Evolutionary conservation across 2,888 invertebrate genomes (phyloP).

Genomic region (Pediacus dermestoides): DNA sequence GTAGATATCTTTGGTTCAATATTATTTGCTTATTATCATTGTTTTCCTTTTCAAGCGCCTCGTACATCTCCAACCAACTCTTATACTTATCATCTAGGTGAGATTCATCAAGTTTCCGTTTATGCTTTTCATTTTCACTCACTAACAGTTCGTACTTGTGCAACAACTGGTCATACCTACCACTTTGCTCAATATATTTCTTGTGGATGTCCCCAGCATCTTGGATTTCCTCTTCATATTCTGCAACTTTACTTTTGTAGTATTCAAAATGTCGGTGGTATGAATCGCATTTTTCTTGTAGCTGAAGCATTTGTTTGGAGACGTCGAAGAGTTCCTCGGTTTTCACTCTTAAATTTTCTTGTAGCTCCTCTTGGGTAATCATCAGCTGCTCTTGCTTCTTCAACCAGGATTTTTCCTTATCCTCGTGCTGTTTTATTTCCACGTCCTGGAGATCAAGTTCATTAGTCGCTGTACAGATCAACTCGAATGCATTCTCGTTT

Average conservation of each 20-base stretch:
- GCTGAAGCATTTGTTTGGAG: conserved; percentile 18
- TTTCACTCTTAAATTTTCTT: conserved; percentile 20
- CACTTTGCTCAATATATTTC: conserved; percentile 43
- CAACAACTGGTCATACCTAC: conserved; percentile 40
- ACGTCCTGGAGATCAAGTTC: conserved; percentile 27
- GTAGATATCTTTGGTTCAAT: conserved; percentile 39
- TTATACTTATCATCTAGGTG: conserved; percentile 20
- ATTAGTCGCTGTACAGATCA: conserved; percentile 23
- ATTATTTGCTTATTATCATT: too few relatives aligned
- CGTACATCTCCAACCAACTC: conserved; percentile 23
- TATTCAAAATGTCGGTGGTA: conserved; percentile 31
- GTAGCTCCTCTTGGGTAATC: conserved; percentile 18
- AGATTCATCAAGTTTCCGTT: conserved; percentile 15
- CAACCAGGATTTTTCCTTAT: conserved; percentile 28
- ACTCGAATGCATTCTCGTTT: conserved; percentile 25
- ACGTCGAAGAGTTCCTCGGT: conserved; percentile 23
- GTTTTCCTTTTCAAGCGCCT: conserved; percentile 28
- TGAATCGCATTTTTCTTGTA: conserved; percentile 29
- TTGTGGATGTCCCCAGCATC: conserved; percentile 36
- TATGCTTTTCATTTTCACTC: conserved; percentile 25
- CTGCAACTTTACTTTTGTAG: conserved; percentile 33
- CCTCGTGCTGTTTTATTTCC: conserved; percentile 29
- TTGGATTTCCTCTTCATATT: conserved; percentile 36
- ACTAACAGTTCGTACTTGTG: conserved; percentile 37
- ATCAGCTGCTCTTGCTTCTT: conserved; percentile 28